Base-by-base conservation (phyloP, 2,888 invertebrate genomes). In the Koerneria pararmatus region DNA sequence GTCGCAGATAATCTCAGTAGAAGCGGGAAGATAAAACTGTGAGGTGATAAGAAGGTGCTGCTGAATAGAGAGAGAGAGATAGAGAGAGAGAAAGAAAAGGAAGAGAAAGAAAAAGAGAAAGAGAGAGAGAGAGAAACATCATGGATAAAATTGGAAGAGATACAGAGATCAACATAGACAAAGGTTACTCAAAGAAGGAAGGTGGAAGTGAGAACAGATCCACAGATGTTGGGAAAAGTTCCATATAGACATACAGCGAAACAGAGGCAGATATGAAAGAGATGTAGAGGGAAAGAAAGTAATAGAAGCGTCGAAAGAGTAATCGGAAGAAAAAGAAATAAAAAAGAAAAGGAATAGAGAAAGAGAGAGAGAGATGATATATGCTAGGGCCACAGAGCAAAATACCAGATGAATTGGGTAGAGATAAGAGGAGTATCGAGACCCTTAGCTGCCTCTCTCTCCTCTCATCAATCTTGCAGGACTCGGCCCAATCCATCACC, bases 141-240 rank as follows among this genome's bases (percentile, higher is more conserved):
- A 54, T 15, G 54, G 54, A 54, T 54, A 31, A 54, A 32, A 54
- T 27, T n/a, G 29, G 54, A 54, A 32, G 29, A 32, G 29, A 54
- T 31, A 8, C 29, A 22, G 31, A 54, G 54, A 54, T 22, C 3
- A 11, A 31, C 19, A 27, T 29, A n/a, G n/a, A n/a, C n/a, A n/a
- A n/a, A n/a, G n/a, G 22, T 15, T 19, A n/a, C n/a, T n/a, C n/a
- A n/a, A n/a, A n/a, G n/a, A n/a, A 58, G 58, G 11, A 37, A 31
- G 58, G 35, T 29, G 11, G 46, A 41, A 11, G 41, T 15, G 4
- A 41, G 59, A n/a, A 41, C 24, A n/a, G n/a, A n/a, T n/a, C n/a
- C n/a, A n/a, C n/a, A n/a, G n/a, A n/a, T n/a, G n/a, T n/a, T n/a
- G n/a, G n/a, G n/a, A n/a, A n/a, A n/a, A n/a, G n/a, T n/a, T n/a